Percentiles rank a stretch among this genome's conserved stretches.
phyloP scores from a whole-genome alignment of 2,113 vertebrate genomes.

The Bujurquina vittata region DNA sequence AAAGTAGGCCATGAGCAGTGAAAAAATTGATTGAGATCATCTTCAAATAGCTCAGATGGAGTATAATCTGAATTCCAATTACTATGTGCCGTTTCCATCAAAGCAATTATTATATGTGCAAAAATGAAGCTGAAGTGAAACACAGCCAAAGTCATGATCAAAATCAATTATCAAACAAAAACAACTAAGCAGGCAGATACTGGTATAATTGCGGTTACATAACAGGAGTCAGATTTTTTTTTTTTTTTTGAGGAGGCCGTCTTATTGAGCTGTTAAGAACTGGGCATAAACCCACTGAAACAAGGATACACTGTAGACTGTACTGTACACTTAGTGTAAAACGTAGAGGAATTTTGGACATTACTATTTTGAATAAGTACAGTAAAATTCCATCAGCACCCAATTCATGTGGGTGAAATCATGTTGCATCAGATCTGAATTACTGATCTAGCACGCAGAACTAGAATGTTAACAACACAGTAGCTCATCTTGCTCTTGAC shows the following conservation, averaged over 20 bases:
- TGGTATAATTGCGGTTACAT: background rate
- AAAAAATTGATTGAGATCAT: conserved; percentile 14
- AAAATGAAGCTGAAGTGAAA: conserved; percentile 12
- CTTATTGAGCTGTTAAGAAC: background rate
- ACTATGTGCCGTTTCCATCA: conserved; percentile 25
- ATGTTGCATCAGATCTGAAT: background rate
- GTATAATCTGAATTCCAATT: conserved; percentile 39
- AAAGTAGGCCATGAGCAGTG: conserved; percentile 33
- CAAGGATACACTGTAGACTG: background rate
- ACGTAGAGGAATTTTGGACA: background rate
- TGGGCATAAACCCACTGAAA: background rate
- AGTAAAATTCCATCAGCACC: background rate
- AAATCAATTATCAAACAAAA: conserved; percentile 19
- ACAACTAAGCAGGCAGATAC: background rate
- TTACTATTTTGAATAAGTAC: background rate
- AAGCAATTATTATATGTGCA: conserved; percentile 3
- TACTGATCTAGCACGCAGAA: background rate
- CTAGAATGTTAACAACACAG: too few relatives aligned
- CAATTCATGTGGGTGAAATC: background rate
- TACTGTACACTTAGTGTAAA: background rate
- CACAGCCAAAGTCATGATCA: conserved; percentile 2
- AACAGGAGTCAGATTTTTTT: conserved; percentile 1
- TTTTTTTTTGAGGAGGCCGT: background rate
- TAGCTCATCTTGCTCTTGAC: too few relatives aligned
- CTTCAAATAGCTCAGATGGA: conserved; percentile 46